Evolutionary conservation across 2,113 vertebrate species (phyloP), one percentile per base, ranked within the genome.

Genomic region (Scatophagus argus): DNA sequence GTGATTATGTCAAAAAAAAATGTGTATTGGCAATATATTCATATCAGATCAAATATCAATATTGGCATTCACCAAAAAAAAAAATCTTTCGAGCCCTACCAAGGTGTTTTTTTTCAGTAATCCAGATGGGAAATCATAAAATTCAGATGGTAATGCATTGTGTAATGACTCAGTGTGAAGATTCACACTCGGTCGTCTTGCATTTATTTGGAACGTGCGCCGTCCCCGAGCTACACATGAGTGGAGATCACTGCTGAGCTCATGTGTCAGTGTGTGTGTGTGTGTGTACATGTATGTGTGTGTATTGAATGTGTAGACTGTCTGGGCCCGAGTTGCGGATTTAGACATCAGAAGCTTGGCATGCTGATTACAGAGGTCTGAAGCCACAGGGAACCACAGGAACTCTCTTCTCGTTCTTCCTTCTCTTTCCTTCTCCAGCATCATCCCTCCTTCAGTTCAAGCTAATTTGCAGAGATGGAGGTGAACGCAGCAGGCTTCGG

Each of bases 271-370:
- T 29, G 13, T 16, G 8, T 46, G 44, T n/a, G 25, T 31, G 17
- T 47, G 16, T 51, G 25, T 62, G 11, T 41, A 36, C 58, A 44
- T 31, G 7, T 58, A 27, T 68, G 71, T 79, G 62, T 49, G 62
- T 43, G 54, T 61, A 32, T 43, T 38, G 49, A 41, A 47, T 29
- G 64, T 79, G 59, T 81, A 81, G 68, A 68, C 87, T 56, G 87
- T 85, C 90, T 87, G 84, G 74, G 73, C 89, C 71, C 49, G 41
- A 72, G 74, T 72, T 83, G 89, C 87, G 90, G 90, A 91, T 91
- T 90, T 90, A 91, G 88, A 92, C 92, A 92, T 92, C 91, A 92
- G 90, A 79, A 84, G 82, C 83, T 86, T 88, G 92, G 92, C 90
- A 92, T 81, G 89, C 77, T 93, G 89, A 92, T 91, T 92, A 90